Evolutionary conservation across 2,113 vertebrate species (phyloP).

Genomic region (Fukomys damarensis): DNA sequence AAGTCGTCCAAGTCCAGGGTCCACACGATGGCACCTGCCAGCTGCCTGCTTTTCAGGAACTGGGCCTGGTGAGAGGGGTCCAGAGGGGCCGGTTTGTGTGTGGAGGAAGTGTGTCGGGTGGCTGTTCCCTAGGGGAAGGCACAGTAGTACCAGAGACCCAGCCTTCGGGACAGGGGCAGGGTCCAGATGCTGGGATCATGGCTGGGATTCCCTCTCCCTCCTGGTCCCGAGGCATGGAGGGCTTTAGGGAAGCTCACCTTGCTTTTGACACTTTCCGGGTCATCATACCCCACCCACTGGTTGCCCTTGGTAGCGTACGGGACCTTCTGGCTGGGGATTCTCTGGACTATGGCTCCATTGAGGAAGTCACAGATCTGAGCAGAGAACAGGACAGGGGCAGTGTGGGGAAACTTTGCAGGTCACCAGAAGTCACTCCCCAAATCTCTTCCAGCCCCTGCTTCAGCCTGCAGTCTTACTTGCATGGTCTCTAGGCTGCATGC

Average conservation of each 20-base stretch:
- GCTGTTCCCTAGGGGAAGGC: not conserved
- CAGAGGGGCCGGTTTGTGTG: not conserved
- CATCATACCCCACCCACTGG: constrained; percentile 91
- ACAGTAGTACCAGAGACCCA: not conserved
- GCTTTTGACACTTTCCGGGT: constrained; percentile 84
- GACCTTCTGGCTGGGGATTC: constrained; percentile 88
- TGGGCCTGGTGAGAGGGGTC: constrained; percentile 76
- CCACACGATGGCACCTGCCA: constrained; percentile 91
- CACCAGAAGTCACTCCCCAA: not conserved
- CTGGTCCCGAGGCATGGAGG: fast-evolving
- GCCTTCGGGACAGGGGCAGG: too few species aligned
- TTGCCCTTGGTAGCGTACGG: constrained; percentile 89
- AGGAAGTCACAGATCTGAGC: constrained; percentile 88
- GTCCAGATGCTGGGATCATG: not conserved
- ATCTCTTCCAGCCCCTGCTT: not conserved
- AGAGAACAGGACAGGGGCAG: not conserved
- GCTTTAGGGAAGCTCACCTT: constrained; percentile 85
- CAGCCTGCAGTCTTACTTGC: not conserved
- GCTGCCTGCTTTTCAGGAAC: constrained; percentile 87
- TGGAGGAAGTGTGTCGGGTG: not conserved
- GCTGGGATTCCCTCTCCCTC: not conserved
- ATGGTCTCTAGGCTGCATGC: too few species aligned
- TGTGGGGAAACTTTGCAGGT: not conserved
- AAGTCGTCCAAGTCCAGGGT: constrained; percentile 90
- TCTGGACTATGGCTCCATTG: constrained; percentile 63